Percentiles rank a stretch among this genome's conserved stretches.
Conservation (phyloP, 2,113 vertebrate species). For the Fulica atra region DNA sequence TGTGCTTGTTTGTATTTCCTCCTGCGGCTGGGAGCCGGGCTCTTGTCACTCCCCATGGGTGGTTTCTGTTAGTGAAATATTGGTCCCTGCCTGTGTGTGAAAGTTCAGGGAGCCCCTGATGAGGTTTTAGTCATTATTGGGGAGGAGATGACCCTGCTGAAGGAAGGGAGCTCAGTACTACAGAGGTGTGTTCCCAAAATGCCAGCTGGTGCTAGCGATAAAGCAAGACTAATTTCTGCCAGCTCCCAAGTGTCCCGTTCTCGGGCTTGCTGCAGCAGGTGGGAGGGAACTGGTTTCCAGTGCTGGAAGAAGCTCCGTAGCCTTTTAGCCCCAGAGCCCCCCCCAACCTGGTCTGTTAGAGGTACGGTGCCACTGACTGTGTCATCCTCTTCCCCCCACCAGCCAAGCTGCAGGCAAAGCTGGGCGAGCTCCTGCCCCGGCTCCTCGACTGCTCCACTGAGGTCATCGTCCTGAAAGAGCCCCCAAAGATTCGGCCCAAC, state of each 20-base stretch:
- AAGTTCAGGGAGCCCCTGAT: neutral
- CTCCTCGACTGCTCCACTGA: constrained; percentile 90
- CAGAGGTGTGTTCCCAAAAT: neutral
- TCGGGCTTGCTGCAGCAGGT: neutral
- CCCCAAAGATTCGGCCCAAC: constrained; percentile 89
- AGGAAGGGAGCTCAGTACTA: neutral
- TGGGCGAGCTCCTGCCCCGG: constrained; percentile 91
- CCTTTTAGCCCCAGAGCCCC: neutral
- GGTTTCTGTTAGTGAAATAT: neutral
- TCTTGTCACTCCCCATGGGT: neutral
- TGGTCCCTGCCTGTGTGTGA: neutral
- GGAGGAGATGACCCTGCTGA: neutral
- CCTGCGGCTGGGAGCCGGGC: neutral
- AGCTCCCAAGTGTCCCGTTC: too few species aligned
- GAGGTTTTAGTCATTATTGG: neutral
- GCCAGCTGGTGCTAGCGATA: too few species aligned
- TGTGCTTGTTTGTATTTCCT: neutral
- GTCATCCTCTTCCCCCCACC: neutral
- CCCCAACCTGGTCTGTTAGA: neutral
- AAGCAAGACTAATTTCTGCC: neutral
- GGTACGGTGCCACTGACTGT: neutral
- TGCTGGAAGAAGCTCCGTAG: accelerated
- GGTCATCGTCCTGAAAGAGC: constrained; percentile 88
- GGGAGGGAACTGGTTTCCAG: too few species aligned
- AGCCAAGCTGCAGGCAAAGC: constrained; percentile 88